Evolutionary conservation across 35 echinoderm and acorn worm genomes (phyloP).

Genomic region (Holothuria glaberrima): DNA sequence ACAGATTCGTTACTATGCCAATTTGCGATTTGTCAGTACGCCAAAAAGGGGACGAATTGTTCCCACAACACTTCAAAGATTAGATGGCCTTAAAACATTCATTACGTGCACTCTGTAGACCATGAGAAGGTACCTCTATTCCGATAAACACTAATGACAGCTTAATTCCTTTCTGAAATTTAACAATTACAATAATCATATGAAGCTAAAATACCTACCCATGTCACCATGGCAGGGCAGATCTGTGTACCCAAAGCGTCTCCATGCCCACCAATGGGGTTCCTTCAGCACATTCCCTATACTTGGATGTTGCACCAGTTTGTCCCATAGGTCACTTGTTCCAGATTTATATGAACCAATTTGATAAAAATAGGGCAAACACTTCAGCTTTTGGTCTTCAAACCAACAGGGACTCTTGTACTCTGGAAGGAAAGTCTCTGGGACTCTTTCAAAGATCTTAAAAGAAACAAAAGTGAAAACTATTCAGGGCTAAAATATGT

Average conservation of each 20-base stretch:
- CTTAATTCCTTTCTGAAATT: too few species aligned
- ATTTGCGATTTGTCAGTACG: too few species aligned
- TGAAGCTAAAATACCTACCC: background rate
- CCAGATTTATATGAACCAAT: constrained; percentile 65
- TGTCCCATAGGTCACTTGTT: constrained; percentile 68
- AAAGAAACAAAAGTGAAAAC: background rate
- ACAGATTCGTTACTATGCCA: too few species aligned
- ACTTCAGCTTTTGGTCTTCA: background rate
- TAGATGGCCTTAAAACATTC: too few species aligned
- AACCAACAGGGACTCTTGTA: constrained; percentile 64
- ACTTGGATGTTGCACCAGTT: constrained; percentile 63
- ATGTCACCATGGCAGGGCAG: constrained; percentile 25
- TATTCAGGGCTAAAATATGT: too few species aligned
- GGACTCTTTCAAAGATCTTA: constrained; percentile 18
- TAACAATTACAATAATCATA: too few species aligned
- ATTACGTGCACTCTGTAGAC: too few species aligned
- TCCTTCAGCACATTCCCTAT: constrained; percentile 53
- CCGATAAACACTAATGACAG: too few species aligned
- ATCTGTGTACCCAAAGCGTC: constrained; percentile 36
- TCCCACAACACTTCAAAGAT: too few species aligned
- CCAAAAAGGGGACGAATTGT: too few species aligned
- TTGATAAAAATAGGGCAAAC: constrained; percentile 74
- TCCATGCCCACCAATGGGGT: constrained; percentile 74
- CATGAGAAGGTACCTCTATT: too few species aligned
- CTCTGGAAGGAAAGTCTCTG: background rate